Percentiles rank a stretch among this genome's conserved stretches.
Evolutionary conservation across 2,888 invertebrate species (phyloP).

Genomic region (Schrankia costaestrigalis): DNA sequence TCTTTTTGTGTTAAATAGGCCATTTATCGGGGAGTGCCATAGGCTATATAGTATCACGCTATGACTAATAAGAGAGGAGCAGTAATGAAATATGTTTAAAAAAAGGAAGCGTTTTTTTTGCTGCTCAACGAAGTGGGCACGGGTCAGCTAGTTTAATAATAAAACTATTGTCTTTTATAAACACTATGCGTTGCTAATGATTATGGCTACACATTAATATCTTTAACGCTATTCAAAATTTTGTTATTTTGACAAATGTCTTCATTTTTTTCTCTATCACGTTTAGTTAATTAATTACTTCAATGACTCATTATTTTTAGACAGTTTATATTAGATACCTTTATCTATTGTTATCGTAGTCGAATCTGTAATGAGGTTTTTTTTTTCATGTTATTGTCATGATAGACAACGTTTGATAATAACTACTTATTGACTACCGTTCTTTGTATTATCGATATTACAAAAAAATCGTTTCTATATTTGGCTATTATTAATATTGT

Average conservation of each 20-base stretch:
- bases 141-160: too few species aligned
- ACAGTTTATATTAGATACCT: conserved; percentile 23
- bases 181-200: conserved; percentile 51
- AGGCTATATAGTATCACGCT: too few species aligned
- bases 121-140: too few species aligned
- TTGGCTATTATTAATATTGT: conserved; percentile 23
- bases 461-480: conserved; percentile 20
- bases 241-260: conserved; percentile 36
- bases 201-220: conserved; percentile 56
- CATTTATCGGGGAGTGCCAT: too few species aligned
- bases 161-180: conserved; percentile 57
- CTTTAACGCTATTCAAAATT: conserved; percentile 43
- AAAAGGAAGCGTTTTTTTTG: too few species aligned
- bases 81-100: too few species aligned
- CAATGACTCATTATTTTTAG: conserved; percentile 27
- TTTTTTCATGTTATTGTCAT: conserved; percentile 48
- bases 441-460: conserved; percentile 27
- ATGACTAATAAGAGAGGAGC: too few species aligned
- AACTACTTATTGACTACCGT: conserved; percentile 36
- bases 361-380: conserved; percentile 44
- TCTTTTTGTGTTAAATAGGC: too few species aligned
- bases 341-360: conserved; percentile 35
- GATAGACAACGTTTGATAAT: conserved; percentile 36
- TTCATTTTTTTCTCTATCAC: conserved; percentile 28
- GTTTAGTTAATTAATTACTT: conserved; percentile 21